Conservation (phyloP, 2,797 vertebrate species). For the Fratercula arctica region DNA sequence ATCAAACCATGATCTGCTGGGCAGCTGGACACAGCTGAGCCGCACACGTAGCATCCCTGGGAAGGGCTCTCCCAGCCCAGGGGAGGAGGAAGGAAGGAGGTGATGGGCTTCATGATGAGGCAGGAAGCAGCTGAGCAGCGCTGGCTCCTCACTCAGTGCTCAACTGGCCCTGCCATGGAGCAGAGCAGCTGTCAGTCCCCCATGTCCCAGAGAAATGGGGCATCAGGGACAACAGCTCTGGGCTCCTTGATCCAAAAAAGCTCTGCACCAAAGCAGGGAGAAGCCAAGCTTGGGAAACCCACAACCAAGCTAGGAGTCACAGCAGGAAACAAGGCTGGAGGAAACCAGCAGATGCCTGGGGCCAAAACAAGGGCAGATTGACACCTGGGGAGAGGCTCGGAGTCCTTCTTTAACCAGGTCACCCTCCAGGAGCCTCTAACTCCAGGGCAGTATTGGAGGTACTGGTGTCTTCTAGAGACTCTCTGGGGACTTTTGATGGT, state of each 20-base stretch:
- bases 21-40: background rate
- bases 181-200: background rate
- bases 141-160: background rate
- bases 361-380: background rate
- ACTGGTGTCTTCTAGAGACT: background rate
- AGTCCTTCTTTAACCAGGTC: background rate
- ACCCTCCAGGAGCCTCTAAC: background rate
- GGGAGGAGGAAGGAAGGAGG: constrained; percentile 14
- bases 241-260: background rate
- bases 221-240: background rate
- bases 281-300: background rate
- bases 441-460: background rate
- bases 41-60: background rate
- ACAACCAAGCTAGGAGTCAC: background rate
- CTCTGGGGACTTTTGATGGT: background rate
- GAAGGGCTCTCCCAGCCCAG: background rate
- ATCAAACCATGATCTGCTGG: background rate
- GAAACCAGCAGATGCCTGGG: background rate
- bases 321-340: background rate
- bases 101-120: background rate
- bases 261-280: background rate
- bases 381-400: fast-evolving
- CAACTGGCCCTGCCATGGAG: background rate
- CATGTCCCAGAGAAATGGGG: background rate
- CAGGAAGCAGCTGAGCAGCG: background rate